Percentiles rank a stretch among this genome's conserved stretches.
phyloP scores from a whole-genome alignment of 2,797 vertebrate species.

The Danio aesculapii region DNA sequence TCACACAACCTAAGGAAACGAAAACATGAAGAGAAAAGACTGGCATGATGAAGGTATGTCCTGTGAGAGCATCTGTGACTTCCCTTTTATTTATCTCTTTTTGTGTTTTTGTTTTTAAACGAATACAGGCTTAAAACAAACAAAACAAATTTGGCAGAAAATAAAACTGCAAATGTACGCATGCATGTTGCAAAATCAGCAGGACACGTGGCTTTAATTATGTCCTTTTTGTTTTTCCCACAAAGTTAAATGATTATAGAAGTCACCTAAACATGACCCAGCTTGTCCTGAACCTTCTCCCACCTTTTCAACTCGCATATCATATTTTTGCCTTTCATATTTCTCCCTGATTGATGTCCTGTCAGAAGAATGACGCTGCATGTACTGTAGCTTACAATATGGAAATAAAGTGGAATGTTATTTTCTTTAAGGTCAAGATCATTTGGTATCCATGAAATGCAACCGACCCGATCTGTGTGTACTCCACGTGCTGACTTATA shows the following conservation, averaged over 20 bases:
- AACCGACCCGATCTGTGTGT: neutral
- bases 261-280: constrained; percentile 22
- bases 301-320: neutral
- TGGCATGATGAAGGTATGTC: neutral
- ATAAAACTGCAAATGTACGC: neutral
- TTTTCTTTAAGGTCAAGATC: neutral
- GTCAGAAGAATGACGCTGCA: neutral
- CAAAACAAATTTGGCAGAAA: neutral
- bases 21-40: neutral
- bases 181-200: neutral
- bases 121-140: neutral
- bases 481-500: constrained; percentile 13
- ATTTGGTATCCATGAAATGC: neutral
- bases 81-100: neutral
- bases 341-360: neutral
- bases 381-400: neutral
- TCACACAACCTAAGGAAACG: neutral
- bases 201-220: neutral
- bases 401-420: neutral
- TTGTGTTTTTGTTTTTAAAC: neutral
- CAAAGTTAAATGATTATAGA: constrained; percentile 11
- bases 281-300: constrained; percentile 20
- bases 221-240: neutral
- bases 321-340: neutral
- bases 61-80: neutral